Base-by-base conservation (phyloP, 2,113 vertebrate species). In the Atlantisia rogersi region DNA sequence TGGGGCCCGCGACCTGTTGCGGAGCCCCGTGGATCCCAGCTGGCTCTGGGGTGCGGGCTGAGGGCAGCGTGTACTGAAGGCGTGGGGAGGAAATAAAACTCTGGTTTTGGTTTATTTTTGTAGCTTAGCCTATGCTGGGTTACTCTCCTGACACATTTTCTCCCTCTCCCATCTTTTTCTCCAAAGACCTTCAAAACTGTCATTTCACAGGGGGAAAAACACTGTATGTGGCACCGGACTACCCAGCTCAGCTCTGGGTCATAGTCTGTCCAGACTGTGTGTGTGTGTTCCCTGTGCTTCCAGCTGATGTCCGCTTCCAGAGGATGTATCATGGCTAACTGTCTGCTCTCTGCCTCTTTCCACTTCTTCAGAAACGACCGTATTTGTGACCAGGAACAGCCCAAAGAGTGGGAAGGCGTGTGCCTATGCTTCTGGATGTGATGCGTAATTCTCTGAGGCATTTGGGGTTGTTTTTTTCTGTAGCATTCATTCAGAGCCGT, bases 181-280 rank as follows among this genome's bases (percentile, higher is more conserved):
- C 15, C 19, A 1, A 71, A 59, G 29, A 44, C 44, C 5, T 22
- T 84, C 37, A 21, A 64, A 91, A 9, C 10, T 0, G 20, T 44
- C 14, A 1, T 31, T 90, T 63, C 29, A 31, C 4, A 15, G 32
- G 22, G 62, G 20, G 35, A 42, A 90, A 10, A 4, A 2, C 73
- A n/a, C 53, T 39, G 20, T 3, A 10, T 60, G 44, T 0, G 1
- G 42, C 0, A 0, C 37, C 52, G 24, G 58, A 26, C 26, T 8
- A 4, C 55, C 12, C 62, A 2, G 28, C 37, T 65, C 46, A 70
- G 65, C 62, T 28, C 15, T 15, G 70, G 42, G 20, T 48, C 42
- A 5, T 4, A 1, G 31, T 10, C 0, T 1, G 32, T 48, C 65
- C 48, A 3, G 63, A 2, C 5, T 46, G 6, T 39, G 13, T 8